These are phyloP conservation scores for Thumatha senex DNA, from an alignment of 2,888 invertebrate species.

Conservation along the genomic window DNA sequence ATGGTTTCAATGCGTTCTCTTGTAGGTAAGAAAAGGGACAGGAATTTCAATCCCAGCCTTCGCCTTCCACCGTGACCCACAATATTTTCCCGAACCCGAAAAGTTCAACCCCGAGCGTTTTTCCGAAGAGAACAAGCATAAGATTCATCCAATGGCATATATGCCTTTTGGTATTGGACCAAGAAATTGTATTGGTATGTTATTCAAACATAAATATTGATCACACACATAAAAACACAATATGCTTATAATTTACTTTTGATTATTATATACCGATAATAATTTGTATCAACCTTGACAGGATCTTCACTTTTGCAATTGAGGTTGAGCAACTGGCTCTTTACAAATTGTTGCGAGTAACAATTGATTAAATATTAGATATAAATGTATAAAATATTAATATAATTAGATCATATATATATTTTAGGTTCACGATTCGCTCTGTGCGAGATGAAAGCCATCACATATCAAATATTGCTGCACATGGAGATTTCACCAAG, in stretches of 20 bases:
- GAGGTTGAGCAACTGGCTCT: too few species aligned
- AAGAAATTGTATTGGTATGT: slow-evolving; percentile 78
- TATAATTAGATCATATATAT: not conserved
- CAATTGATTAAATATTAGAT: too few species aligned
- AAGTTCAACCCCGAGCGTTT: slow-evolving; percentile 82
- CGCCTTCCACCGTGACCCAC: slow-evolving; percentile 31
- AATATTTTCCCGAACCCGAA: slow-evolving; percentile 68
- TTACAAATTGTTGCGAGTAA: too few species aligned
- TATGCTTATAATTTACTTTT: too few species aligned
- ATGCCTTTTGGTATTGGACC: slow-evolving; percentile 82
- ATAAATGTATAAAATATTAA: too few species aligned
- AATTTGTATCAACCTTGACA: too few species aligned
- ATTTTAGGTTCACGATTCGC: slow-evolving; percentile 57
- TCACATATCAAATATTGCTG: slow-evolving; percentile 54
- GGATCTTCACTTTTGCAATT: too few species aligned
- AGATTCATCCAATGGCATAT: slow-evolving; percentile 46
- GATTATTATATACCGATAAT: too few species aligned
- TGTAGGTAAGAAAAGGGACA: slow-evolving; percentile 22
- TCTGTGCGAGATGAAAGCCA: slow-evolving; percentile 59
- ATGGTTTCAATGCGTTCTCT: slow-evolving; percentile 4
- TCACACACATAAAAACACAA: too few species aligned
- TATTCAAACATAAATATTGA: not conserved
- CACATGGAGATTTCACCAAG: slow-evolving; percentile 49
- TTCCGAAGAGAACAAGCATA: slow-evolving; percentile 77
- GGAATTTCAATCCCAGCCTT: slow-evolving; percentile 14